These are phyloP conservation scores for Anas acuta DNA, from an alignment of 2,797 vertebrate genomes.

Conservation along the genomic window DNA sequence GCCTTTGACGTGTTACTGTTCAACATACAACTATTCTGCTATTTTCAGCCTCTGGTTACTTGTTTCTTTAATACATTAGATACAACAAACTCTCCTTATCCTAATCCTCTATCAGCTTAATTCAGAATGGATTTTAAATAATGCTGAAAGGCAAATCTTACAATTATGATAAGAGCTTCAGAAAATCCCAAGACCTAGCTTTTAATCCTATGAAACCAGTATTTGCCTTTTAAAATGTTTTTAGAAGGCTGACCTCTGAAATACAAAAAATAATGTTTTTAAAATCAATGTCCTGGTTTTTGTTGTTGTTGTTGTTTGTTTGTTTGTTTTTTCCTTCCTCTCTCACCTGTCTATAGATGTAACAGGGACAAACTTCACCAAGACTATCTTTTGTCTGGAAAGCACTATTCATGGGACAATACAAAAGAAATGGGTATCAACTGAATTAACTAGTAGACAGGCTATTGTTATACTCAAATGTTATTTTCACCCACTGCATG, in stretches of 20 bases:
- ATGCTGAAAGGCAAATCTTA: background rate
- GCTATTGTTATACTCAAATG: background rate
- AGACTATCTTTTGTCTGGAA: background rate
- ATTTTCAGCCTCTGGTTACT: background rate
- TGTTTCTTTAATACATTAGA: background rate
- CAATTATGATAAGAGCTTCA: background rate
- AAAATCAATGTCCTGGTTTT: background rate
- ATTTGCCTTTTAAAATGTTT: background rate
- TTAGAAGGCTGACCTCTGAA: background rate
- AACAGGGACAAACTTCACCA: background rate
- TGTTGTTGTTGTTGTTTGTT: background rate
- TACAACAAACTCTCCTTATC: background rate
- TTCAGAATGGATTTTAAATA: background rate
- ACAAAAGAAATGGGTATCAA: background rate
- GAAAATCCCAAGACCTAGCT: background rate
- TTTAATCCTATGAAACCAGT: background rate
- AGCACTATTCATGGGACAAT: fast-evolving
- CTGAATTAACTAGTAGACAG: background rate
- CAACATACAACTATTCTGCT: background rate
- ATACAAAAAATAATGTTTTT: background rate
- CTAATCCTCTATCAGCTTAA: background rate
- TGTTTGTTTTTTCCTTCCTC: fast-evolving
- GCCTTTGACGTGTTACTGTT: background rate
- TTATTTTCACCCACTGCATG: background rate
- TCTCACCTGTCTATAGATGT: background rate